These are phyloP conservation scores for Microhierax caerulescens DNA, from an alignment of 2,797 vertebrate species.

Conservation along the genomic window DNA sequence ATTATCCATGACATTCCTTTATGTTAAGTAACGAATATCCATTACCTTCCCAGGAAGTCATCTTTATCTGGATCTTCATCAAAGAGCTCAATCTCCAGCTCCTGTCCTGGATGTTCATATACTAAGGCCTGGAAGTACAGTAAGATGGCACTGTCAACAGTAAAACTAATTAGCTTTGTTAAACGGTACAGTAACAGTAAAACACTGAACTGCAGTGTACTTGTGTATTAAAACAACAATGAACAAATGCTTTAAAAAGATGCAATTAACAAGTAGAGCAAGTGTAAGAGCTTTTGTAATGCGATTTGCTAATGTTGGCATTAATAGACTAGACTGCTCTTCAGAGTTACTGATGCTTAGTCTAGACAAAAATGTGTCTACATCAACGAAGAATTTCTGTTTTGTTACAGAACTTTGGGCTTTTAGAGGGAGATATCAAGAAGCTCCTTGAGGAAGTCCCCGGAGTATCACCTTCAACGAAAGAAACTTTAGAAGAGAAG, in stretches of 20 bases:
- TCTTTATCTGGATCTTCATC: constrained; percentile 96
- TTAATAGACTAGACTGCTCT: not conserved
- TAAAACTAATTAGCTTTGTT: not conserved
- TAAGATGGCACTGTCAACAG: not conserved
- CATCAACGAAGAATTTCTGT: not conserved
- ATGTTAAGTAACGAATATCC: no score
- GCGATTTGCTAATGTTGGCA: not conserved
- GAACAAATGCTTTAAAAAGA: not conserved
- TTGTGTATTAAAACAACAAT: not conserved
- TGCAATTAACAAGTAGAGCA: not conserved
- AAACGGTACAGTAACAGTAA: not conserved
- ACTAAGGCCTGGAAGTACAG: constrained; percentile 79
- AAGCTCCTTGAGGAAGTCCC: not conserved
- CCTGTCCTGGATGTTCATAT: constrained; percentile 81
- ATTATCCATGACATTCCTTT: not conserved
- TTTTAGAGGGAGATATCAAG: not conserved
- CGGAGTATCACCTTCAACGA: not conserved
- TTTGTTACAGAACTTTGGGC: not conserved
- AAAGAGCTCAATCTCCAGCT: constrained; percentile 88
- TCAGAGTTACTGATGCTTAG: not conserved
- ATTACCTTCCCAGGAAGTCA: constrained; percentile 91
- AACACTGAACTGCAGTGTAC: not conserved
- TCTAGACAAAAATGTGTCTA: not conserved
- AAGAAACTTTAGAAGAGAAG: not conserved
- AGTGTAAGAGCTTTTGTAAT: not conserved